Conservation (phyloP, 2,888 invertebrate species). For the Pterostichus madidus region DNA sequence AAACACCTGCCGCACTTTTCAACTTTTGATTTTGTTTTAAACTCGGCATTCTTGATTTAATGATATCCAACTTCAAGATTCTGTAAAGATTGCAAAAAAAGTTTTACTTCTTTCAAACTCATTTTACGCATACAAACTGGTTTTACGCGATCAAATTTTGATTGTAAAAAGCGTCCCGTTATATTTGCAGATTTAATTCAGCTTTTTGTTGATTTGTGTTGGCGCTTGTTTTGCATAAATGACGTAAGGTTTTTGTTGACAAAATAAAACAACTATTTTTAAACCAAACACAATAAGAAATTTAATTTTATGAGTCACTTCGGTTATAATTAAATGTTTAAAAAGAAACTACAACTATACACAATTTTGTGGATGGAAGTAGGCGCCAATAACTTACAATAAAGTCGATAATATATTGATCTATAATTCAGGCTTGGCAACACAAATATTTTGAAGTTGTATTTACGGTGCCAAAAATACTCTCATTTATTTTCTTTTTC, state of each 20-base stretch:
- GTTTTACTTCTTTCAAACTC: background rate
- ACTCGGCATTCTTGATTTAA: background rate
- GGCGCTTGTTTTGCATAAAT: constrained; percentile 31
- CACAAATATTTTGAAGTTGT: constrained; percentile 8
- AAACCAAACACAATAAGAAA: background rate
- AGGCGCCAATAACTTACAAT: constrained; percentile 2
- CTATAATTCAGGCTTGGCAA: constrained; percentile 17
- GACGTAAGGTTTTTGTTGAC: constrained; percentile 22
- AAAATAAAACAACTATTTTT: constrained; percentile 14
- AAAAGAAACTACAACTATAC: background rate
- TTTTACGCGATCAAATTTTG: background rate
- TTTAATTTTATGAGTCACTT: constrained; percentile 11
- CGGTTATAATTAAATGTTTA: background rate
- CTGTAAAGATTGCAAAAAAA: background rate
- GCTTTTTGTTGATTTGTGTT: background rate
- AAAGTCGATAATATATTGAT: constrained; percentile 28
- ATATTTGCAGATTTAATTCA: background rate
- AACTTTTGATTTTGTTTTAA: constrained; percentile 14
- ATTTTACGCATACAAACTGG: background rate
- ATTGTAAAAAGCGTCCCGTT: background rate
- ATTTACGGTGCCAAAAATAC: constrained; percentile 17
- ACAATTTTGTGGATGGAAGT: background rate
- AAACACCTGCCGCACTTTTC: constrained; percentile 14
- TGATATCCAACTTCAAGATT: background rate
- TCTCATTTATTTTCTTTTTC: constrained; percentile 33